phyloP scores from a whole-genome alignment of 2,888 invertebrate genomes.

The Kryphioiulus occultus region DNA sequence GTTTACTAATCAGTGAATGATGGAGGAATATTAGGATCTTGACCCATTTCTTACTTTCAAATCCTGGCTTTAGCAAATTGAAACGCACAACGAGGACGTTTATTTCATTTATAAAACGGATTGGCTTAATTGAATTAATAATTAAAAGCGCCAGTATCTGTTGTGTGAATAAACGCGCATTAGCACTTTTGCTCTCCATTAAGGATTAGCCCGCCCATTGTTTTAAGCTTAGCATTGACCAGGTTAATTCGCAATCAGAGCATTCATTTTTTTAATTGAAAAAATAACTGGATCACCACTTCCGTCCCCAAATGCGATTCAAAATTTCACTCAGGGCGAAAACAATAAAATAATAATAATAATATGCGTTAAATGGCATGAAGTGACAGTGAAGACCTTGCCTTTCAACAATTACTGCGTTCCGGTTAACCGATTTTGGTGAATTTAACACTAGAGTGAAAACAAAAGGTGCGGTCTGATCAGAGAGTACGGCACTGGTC shows the following conservation, averaged over 20 bases:
- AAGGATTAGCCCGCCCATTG: not conserved
- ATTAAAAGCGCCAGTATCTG: not conserved
- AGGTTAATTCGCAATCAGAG: conserved; percentile 32
- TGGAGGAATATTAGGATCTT: not conserved
- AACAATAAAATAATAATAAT: not conserved
- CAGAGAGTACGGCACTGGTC: not conserved
- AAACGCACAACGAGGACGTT: not conserved
- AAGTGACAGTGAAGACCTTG: not conserved
- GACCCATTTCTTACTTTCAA: not conserved
- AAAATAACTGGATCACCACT: conserved; percentile 36
- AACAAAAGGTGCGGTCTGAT: not conserved
- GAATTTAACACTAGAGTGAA: not conserved
- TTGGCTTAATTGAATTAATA: not conserved
- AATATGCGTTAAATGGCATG: not conserved
- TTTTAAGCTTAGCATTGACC: conserved; percentile 38
- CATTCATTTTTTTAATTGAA: not conserved
- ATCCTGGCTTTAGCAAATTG: not conserved
- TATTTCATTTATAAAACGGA: not conserved
- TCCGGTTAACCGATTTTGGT: not conserved
- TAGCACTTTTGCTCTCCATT: not conserved
- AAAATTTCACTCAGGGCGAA: not conserved
- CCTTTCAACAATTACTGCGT: not conserved
- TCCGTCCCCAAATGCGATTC: conserved; percentile 19
- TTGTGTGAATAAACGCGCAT: not conserved
- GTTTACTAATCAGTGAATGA: not conserved